phyloP scores from a whole-genome alignment of 2,113 vertebrate species.

The Crotalus helleri region DNA sequence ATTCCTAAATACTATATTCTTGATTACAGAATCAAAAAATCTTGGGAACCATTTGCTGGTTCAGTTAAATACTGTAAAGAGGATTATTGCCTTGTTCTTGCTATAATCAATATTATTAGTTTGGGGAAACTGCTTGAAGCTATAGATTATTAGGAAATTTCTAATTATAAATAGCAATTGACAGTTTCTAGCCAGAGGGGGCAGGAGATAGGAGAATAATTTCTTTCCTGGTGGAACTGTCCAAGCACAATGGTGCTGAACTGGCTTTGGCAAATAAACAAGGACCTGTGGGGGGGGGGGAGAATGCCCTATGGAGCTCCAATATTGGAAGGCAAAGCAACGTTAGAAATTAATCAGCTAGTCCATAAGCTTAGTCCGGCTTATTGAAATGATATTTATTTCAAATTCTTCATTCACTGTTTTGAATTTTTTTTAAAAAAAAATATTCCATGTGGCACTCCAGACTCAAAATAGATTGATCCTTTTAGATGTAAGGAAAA shows the following conservation, averaged over 20 bases:
- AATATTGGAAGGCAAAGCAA: conserved; percentile 21
- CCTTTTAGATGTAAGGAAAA: neutral
- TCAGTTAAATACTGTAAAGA: conserved; percentile 39
- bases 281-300: neutral
- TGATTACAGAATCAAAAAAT: conserved; percentile 16
- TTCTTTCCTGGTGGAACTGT: conserved; percentile 48
- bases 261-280: neutral
- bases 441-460: neutral
- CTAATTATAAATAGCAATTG: conserved; percentile 46
- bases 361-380: neutral
- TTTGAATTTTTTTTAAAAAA: neutral
- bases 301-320: conserved; percentile 19
- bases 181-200: conserved; percentile 40
- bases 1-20: neutral
- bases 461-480: neutral
- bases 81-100: conserved; percentile 7
- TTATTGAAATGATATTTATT: neutral
- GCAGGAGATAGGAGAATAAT: neutral
- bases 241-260: conserved; percentile 57
- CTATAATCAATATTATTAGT: conserved; percentile 8
- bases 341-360: conserved; percentile 19
- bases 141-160: conserved; percentile 53
- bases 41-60: conserved; percentile 38
- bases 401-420: neutral
- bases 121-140: conserved; percentile 39